Evolutionary conservation across 2,113 vertebrate species (phyloP).

Genomic region (Orthochromis indermauri): DNA sequence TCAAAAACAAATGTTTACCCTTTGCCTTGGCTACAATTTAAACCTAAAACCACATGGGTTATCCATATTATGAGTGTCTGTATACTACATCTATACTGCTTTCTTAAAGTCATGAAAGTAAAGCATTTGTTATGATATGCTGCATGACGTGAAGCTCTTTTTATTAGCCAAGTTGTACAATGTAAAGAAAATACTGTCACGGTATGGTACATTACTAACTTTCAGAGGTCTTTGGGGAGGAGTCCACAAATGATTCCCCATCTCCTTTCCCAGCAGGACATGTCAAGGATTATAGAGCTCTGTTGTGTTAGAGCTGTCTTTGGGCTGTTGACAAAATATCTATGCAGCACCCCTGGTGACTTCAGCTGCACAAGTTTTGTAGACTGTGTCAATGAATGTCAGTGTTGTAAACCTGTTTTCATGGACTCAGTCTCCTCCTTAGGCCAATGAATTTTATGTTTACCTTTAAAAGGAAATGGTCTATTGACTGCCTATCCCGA

Average conservation of each 20-base stretch:
- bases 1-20: background rate
- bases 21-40: background rate
- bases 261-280: background rate
- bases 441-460: constrained; percentile 1
- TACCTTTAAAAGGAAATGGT: constrained; percentile 32
- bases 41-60: background rate
- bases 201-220: background rate
- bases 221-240: background rate
- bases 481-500: constrained; percentile 8
- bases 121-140: background rate
- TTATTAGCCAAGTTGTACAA: background rate
- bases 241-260: background rate
- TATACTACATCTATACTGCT: background rate
- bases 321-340: background rate
- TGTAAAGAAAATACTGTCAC: background rate
- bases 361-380: background rate
- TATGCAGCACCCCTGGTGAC: background rate
- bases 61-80: background rate
- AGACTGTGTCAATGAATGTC: background rate
- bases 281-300: background rate
- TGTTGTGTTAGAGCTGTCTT: background rate
- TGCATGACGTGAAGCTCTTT: background rate
- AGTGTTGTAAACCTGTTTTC: constrained; percentile 15
- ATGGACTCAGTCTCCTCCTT: background rate
- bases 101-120: background rate